Conservation (phyloP, 2,113 vertebrate genomes). For the Nyctereutes procyonoides region DNA sequence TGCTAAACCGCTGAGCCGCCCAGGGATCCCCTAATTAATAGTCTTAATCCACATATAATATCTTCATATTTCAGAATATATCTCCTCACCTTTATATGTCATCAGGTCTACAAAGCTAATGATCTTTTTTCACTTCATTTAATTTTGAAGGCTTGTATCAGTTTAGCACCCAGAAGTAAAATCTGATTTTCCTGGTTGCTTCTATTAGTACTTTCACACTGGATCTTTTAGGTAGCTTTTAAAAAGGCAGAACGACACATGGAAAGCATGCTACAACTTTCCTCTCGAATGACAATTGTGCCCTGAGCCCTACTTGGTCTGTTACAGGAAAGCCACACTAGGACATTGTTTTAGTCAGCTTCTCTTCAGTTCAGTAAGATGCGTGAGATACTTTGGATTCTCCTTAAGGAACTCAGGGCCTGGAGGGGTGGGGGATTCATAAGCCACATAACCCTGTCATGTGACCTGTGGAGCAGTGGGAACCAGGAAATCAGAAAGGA, state of each 20-base stretch:
- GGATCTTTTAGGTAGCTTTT: neutral
- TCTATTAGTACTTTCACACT: neutral
- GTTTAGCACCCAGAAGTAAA: neutral
- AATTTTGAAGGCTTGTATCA: neutral
- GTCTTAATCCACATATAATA: neutral
- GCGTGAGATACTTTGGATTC: too few relatives aligned
- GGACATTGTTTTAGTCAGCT: neutral
- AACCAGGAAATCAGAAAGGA: neutral
- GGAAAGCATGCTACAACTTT: neutral
- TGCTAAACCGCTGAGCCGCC: too few relatives aligned
- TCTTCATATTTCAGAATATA: neutral
- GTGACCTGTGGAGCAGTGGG: accelerated
- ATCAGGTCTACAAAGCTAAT: neutral
- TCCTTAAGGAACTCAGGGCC: neutral
- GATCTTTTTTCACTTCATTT: neutral
- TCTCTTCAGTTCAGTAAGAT: neutral
- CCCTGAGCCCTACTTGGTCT: too few relatives aligned
- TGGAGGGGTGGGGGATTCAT: neutral
- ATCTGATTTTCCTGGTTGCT: neutral
- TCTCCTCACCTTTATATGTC: neutral
- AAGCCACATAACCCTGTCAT: neutral
- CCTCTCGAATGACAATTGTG: neutral
- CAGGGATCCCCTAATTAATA: neutral
- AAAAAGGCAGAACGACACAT: neutral
- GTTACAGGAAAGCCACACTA: neutral